These are phyloP conservation scores for Arctia plantaginis DNA, from an alignment of 2,888 invertebrate genomes.

Conservation along the genomic window DNA sequence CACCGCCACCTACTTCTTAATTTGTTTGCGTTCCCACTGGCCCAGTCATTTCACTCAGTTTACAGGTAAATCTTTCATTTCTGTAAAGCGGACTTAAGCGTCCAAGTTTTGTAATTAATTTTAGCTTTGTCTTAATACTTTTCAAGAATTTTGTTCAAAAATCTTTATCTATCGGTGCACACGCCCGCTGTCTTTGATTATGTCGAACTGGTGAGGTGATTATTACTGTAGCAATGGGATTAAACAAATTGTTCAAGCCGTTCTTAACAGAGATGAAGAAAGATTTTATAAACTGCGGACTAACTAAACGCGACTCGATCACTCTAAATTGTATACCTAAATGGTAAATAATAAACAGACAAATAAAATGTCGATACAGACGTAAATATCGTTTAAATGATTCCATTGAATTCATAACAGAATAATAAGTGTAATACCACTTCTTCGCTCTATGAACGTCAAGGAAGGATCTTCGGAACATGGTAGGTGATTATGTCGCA, in stretches of 20 bases:
- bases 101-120: conserved; percentile 23
- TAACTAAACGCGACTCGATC: too few species aligned
- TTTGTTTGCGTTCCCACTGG: conserved; percentile 57
- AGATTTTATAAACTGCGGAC: too few species aligned
- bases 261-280: background rate
- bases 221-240: background rate
- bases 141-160: conserved; percentile 1
- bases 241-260: background rate
- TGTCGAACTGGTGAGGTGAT: background rate
- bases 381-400: background rate
- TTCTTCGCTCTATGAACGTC: background rate
- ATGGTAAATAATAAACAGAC: background rate
- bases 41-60: conserved; percentile 53
- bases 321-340: background rate
- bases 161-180: background rate
- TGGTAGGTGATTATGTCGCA: background rate
- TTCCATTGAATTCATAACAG: background rate
- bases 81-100: conserved; percentile 5
- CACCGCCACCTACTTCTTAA: conserved; percentile 58
- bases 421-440: background rate
- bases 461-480: background rate
- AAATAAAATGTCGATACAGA: background rate
- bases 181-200: background rate
- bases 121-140: conserved; percentile 13
- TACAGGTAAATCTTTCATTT: conserved; percentile 42